These are phyloP conservation scores for Hoplodrina ambigua DNA, from an alignment of 2,888 invertebrate species.

Conservation along the genomic window DNA sequence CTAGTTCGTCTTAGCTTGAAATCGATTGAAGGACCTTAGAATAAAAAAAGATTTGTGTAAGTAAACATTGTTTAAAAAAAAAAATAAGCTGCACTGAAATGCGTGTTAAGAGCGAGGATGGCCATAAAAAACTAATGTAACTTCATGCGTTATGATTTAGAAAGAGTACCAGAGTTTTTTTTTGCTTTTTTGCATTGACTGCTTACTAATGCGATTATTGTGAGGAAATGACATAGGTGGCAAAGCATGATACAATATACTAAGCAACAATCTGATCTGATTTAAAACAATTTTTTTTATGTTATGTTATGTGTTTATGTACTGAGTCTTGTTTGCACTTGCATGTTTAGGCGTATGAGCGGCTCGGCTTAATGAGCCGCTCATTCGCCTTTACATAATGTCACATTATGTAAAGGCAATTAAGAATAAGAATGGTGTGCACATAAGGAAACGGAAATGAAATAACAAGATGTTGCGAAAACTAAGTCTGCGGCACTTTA, in stretches of 20 bases:
- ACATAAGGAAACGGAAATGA: conserved; percentile 61
- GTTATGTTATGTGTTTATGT: no score
- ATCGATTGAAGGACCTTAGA: conserved; percentile 96
- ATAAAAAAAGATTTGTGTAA: conserved; percentile 16
- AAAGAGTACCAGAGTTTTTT: background rate
- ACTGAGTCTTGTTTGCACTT: no score
- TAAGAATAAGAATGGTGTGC: conserved; percentile 53
- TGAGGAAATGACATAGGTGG: background rate
- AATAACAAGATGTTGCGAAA: conserved; percentile 39
- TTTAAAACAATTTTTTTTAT: no score
- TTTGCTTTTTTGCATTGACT: no score
- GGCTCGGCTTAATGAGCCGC: no score
- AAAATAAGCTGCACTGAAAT: background rate
- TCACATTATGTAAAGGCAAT: no score
- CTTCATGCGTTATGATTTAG: background rate
- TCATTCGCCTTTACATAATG: no score
- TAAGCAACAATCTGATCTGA: no score
- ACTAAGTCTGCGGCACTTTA: conserved; percentile 36
- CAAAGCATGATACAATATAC: no score
- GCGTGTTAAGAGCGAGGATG: no score
- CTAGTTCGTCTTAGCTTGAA: conserved; percentile 96
- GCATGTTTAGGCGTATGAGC: no score
- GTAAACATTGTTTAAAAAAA: background rate
- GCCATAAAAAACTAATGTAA: background rate
- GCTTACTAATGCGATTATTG: background rate